Evolutionary conservation across 2,888 invertebrate species (phyloP).

Genomic region (Drosophila picticornis): DNA sequence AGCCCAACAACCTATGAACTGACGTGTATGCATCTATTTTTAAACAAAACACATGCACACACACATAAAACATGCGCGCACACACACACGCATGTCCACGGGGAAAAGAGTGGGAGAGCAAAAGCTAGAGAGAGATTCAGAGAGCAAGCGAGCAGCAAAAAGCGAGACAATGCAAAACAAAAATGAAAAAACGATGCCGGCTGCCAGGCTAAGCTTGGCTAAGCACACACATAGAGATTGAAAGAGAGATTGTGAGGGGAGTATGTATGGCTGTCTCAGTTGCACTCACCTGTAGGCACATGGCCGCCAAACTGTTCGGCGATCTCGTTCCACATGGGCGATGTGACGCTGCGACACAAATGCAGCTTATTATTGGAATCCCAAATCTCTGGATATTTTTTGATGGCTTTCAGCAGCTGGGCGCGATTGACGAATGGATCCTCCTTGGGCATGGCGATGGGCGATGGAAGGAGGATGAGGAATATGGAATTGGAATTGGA

Average conservation of each 20-base stretch:
- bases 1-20: slow-evolving; percentile 28
- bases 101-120: slow-evolving; percentile 7
- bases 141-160: slow-evolving; percentile 17
- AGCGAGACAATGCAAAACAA: slow-evolving; percentile 24
- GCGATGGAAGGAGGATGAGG: slow-evolving; percentile 8
- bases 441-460: slow-evolving; percentile 75
- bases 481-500: slow-evolving; percentile 13
- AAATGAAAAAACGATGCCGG: slow-evolving; percentile 41
- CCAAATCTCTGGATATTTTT: slow-evolving; percentile 83
- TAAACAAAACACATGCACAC: slow-evolving; percentile 20
- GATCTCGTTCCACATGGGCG: slow-evolving; percentile 84
- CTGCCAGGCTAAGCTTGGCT: slow-evolving; percentile 25
- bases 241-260: neutral
- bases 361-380: slow-evolving; percentile 83
- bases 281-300: slow-evolving; percentile 82
- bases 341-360: slow-evolving; percentile 83
- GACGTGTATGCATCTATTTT: slow-evolving; percentile 38
- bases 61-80: slow-evolving; percentile 12
- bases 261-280: slow-evolving; percentile 8
- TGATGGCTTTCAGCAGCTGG: slow-evolving; percentile 82
- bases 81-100: slow-evolving; percentile 3
- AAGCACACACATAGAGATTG: neutral
- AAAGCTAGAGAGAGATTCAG: slow-evolving; percentile 6
- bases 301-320: slow-evolving; percentile 83
- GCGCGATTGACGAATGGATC: slow-evolving; percentile 84